Conservation (phyloP, 2,113 vertebrate genomes). For the Pituophis catenifer region DNA sequence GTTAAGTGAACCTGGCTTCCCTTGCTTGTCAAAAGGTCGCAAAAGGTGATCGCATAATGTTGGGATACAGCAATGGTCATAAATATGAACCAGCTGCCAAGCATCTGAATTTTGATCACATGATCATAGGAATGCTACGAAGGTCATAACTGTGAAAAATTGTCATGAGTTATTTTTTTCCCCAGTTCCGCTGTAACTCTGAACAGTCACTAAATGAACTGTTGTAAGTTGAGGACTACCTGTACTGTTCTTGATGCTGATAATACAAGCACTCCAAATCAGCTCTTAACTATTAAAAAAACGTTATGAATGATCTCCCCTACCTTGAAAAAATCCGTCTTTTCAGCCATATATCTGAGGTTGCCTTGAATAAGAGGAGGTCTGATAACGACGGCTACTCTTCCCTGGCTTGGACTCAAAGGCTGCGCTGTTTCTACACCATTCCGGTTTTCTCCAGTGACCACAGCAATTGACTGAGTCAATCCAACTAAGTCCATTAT, state of each 20-base stretch:
- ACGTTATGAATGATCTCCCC: not conserved
- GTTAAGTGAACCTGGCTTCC: too few species aligned
- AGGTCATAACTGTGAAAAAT: too few species aligned
- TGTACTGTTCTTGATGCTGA: not conserved
- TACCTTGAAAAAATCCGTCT: slow-evolving; percentile 97
- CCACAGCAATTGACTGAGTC: slow-evolving; percentile 90
- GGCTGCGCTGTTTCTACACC: slow-evolving; percentile 79
- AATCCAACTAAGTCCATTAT: slow-evolving; percentile 95
- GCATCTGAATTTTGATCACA: too few species aligned
- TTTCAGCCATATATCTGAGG: slow-evolving; percentile 89
- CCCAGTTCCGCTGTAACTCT: too few species aligned
- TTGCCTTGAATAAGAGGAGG: slow-evolving; percentile 95
- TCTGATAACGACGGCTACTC: slow-evolving; percentile 94
- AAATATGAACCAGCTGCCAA: too few species aligned
- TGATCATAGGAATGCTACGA: too few species aligned
- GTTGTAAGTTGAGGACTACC: too few species aligned
- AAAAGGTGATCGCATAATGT: too few species aligned
- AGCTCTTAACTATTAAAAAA: not conserved
- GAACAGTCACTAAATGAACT: too few species aligned
- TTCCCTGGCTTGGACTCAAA: slow-evolving; percentile 93
- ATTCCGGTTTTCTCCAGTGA: slow-evolving; percentile 83
- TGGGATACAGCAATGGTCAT: too few species aligned
- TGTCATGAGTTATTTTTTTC: too few species aligned
- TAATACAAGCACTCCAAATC: slow-evolving; percentile 4
- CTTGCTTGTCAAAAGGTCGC: too few species aligned